Evolutionary conservation across 2,113 vertebrate genomes (phyloP), one percentile per base, ranked within the genome.

Genomic region (Brachirus orientalis): DNA sequence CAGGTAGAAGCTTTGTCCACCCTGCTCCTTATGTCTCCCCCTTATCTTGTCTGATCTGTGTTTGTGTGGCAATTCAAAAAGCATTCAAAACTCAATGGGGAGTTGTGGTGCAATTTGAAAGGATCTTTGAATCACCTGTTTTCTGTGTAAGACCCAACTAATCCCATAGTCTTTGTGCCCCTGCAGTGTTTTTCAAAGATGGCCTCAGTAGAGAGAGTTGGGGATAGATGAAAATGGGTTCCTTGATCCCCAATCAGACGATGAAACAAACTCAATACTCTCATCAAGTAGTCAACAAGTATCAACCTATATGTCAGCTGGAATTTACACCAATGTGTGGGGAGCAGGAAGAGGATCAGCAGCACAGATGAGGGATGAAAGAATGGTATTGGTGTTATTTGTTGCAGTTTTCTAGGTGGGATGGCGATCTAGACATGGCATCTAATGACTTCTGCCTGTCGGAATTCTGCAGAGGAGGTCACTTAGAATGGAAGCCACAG

Each of bases 1-100:
- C 77, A 91, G 82, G 89, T 91, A 92, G 86, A 83, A 12, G 56
- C 18, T 48, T 11, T 79, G 37, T 75, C 56, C 73, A 0, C 11
- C 37, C 36, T 0, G 0, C 33, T 51, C 53, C 58, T 11, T 14
- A 20, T 63, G 46, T 75, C n/a, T 46, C 45, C 43, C 6, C 19
- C 22, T 8, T 33, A 60, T 77, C 74, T 37, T 4, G 10, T 68
- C 50, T 73, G 48, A 77, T 86, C 36, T 45, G 59, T 83, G 56
- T 83, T 40, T 75, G 71, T 73, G 72, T 77, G 22, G 7, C n/a
- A 17, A 41, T 48, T 57, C 57, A 55, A 57, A 70, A 77, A 60
- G 71, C 77, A 57, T 61, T 72, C 58, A 1, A 40, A 56, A 35
- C 6, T 20, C 63, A 66, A 45, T 51, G 20, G 13, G 48, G 52